Evolutionary conservation across 2,888 invertebrate genomes (phyloP), one percentile per base, ranked within the genome.

Genomic region (Hoplodrina blanda): DNA sequence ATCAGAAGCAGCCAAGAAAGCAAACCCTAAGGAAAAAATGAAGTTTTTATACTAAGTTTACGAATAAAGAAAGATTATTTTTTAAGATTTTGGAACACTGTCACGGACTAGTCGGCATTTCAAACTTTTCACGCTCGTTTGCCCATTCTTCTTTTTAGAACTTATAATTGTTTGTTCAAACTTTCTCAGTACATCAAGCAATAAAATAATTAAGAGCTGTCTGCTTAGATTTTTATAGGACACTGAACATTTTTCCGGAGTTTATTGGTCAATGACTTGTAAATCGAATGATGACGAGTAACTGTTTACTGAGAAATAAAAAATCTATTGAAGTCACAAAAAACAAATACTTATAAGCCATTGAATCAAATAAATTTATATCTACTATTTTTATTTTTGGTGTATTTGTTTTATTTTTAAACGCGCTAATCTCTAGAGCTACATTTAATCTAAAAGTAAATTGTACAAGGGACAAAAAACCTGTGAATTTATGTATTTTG

Each of bases 81-180:
- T 30, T 11, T 11, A 52, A 60, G 13, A 67, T 68, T 62, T 72
- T 56, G 7, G 19, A 72, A 59, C 8, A 53, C 37, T 17, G 54
- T 57, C 72, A 60, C 69, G 63, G 11, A 49, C 20, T 33, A 55
- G 59, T 56, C 11, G 41, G 6, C 67, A 60, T 67, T 72, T 52
- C 61, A 69, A 84, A 76, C 69, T 82, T 81, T 73, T 65, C 25
- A 55, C 46, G 19, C 50, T 70, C 30, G 46, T 68, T 72, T 66
- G n/a, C 20, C 33, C 50, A 49, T 72, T 72, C 17, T 71, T 20
- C n/a, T 46, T 55, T 71, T 61, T 17, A 33, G 0, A 70, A 79
- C 76, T 76, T 70, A 60, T 82, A 79, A 82, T 79, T 69, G 66
- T 76, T 76, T 70, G 49, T 74, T 74, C 61, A 73, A 84, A 84